These are phyloP conservation scores for Calyptomena viridis DNA, from an alignment of 2,113 vertebrate species.

Conservation along the genomic window DNA sequence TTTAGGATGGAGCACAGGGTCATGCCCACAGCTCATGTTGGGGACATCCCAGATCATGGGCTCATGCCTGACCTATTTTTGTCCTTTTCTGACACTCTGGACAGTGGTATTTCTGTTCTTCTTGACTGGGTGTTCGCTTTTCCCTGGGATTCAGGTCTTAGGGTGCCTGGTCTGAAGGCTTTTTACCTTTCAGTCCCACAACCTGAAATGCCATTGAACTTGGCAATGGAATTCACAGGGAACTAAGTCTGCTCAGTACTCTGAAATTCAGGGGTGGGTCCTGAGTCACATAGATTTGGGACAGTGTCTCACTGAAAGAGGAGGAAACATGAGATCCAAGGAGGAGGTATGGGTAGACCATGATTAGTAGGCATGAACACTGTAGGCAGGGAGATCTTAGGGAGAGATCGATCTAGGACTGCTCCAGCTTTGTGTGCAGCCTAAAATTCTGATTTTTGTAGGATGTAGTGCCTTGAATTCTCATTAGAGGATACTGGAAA, in stretches of 20 bases:
- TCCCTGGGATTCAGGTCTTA: neutral
- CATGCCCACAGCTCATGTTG: neutral
- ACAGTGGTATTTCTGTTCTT: neutral
- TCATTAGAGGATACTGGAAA: neutral
- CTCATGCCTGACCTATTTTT: neutral
- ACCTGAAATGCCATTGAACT: neutral
- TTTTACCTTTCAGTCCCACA: neutral
- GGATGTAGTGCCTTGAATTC: neutral
- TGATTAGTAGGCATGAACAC: accelerated
- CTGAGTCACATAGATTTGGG: neutral
- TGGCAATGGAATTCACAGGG: neutral
- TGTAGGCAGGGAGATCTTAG: neutral
- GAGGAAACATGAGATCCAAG: neutral
- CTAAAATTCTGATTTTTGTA: neutral
- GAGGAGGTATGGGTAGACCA: accelerated
- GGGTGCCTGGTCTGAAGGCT: neutral
- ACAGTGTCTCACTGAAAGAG: neutral
- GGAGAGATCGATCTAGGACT: neutral
- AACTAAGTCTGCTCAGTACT: neutral
- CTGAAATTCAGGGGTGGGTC: neutral
- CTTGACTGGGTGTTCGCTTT: neutral
- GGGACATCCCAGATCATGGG: no score
- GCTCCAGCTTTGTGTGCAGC: neutral
- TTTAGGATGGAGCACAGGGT: neutral
- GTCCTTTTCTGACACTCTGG: neutral